Conservation (phyloP, 2,797 vertebrate genomes). For the Carduelis carduelis region DNA sequence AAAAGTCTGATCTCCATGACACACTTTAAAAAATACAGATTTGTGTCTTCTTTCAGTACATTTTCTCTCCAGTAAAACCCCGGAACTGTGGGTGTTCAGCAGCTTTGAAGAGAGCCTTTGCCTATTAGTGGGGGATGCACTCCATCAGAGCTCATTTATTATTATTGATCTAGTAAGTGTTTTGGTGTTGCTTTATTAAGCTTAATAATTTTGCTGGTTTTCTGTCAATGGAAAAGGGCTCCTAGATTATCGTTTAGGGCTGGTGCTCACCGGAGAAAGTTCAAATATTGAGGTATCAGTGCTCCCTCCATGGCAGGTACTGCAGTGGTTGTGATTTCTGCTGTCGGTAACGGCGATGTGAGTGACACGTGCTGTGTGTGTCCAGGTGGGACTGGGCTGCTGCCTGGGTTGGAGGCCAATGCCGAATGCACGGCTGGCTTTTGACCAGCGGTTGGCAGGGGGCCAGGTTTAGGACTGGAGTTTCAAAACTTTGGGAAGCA, state of each 20-base stretch:
- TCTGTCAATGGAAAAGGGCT: not conserved
- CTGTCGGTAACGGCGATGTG: not conserved
- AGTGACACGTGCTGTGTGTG: not conserved
- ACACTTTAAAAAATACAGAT: not conserved
- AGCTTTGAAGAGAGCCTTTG: not conserved
- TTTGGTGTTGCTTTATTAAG: not conserved
- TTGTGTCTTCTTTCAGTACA: not conserved
- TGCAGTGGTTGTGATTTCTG: fast-evolving
- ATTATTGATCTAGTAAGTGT: not conserved
- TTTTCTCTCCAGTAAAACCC: not conserved
- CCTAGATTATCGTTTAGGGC: not conserved
- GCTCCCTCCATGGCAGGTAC: not conserved
- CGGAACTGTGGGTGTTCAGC: not conserved
- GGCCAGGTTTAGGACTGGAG: not conserved
- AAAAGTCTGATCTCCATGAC: not conserved
- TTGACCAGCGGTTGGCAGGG: not conserved
- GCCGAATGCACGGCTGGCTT: not conserved
- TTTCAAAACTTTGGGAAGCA: not conserved
- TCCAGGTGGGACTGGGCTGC: not conserved
- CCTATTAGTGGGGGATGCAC: not conserved
- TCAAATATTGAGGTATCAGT: fast-evolving
- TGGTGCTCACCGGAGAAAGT: not conserved
- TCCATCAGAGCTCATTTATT: not conserved
- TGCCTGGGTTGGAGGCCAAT: not conserved
- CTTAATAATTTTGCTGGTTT: not conserved